These are phyloP conservation scores for Cerceris rybyensis DNA, from an alignment of 2,888 invertebrate genomes.

Conservation along the genomic window DNA sequence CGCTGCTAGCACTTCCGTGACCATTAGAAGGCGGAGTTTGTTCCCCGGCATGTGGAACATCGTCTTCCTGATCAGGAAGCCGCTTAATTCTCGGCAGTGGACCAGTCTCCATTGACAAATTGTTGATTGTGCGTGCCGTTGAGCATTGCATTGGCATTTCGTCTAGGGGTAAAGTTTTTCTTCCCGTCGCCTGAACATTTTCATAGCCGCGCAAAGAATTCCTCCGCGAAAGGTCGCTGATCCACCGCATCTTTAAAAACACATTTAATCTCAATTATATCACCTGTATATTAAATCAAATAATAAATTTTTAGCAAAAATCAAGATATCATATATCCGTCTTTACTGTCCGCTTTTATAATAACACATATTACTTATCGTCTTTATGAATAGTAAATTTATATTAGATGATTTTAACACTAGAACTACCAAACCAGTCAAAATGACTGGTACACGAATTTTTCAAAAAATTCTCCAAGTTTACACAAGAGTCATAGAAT, in stretches of 20 bases:
- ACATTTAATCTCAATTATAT: not conserved
- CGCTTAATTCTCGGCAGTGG: conserved; percentile 79
- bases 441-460: too few species aligned
- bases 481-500: too few species aligned
- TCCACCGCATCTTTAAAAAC: conserved; percentile 81
- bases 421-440: too few species aligned
- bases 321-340: too few species aligned
- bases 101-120: conserved; percentile 81
- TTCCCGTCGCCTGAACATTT: conserved; percentile 72
- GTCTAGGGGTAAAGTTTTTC: conserved; percentile 76
- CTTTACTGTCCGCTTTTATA: too few species aligned
- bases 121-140: conserved; percentile 81
- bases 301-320: too few species aligned
- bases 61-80: conserved; percentile 75
- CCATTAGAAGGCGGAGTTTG: conserved; percentile 73
- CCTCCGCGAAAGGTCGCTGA: conserved; percentile 83
- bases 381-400: too few species aligned
- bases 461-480: too few species aligned
- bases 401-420: too few species aligned
- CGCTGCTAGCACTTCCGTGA: conserved; percentile 73
- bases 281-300: too few species aligned
- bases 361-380: too few species aligned
- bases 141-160: conserved; percentile 75
- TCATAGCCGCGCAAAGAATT: conserved; percentile 83
- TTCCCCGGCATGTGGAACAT: conserved; percentile 60